Percentiles rank a stretch among this genome's conserved stretches.
Evolutionary conservation across 2,888 invertebrate genomes (phyloP).

Genomic region (Schizaphis graminum): DNA sequence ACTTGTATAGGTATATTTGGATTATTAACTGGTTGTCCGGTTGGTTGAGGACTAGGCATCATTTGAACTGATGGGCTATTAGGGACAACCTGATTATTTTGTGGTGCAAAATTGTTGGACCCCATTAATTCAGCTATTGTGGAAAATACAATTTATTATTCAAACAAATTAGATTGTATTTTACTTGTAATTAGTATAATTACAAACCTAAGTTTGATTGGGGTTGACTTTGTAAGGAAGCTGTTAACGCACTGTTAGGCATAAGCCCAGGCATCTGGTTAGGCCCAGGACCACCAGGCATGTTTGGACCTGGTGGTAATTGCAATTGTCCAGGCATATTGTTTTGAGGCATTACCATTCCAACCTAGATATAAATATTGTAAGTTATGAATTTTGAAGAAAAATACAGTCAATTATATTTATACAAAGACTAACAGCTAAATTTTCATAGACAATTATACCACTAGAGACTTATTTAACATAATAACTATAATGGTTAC

Average conservation of each 20-base stretch:
- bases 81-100: slow-evolving; percentile 45
- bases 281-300: slow-evolving; percentile 49
- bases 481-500: neutral
- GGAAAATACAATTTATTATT: neutral
- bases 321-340: slow-evolving; percentile 57
- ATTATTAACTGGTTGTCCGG: slow-evolving; percentile 53
- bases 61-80: slow-evolving; percentile 57
- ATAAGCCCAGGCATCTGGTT: slow-evolving; percentile 58
- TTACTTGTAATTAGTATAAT: neutral
- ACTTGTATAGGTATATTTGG: slow-evolving; percentile 59
- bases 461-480: neutral
- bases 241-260: slow-evolving; percentile 50
- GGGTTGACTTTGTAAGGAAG: slow-evolving; percentile 58
- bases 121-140: slow-evolving; percentile 54
- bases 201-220: slow-evolving; percentile 53
- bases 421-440: neutral
- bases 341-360: slow-evolving; percentile 56
- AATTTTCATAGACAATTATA: neutral
- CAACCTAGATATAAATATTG: slow-evolving; percentile 23
- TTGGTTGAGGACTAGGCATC: slow-evolving; percentile 55
- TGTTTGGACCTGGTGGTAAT: slow-evolving; percentile 49
- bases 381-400: neutral
- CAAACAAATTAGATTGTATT: neutral
- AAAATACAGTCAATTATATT: neutral
- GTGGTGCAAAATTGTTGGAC: slow-evolving; percentile 56